Evolutionary conservation across 1,140 invertebrate species (phyloP).

Genomic region (Hormaphis cornu): DNA sequence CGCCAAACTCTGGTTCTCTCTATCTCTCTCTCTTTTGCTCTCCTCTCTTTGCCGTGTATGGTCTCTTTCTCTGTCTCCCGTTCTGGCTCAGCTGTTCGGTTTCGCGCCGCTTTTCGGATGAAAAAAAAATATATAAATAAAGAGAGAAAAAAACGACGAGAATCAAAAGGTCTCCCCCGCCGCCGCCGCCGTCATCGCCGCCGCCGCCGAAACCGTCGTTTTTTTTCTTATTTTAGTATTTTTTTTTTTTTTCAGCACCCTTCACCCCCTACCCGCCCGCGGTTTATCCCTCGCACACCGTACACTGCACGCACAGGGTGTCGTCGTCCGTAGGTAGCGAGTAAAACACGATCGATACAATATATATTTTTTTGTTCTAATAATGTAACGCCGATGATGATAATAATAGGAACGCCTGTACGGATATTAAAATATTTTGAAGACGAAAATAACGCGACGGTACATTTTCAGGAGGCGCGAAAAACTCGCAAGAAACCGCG

Average conservation of each 20-base stretch:
- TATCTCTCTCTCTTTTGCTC: not conserved
- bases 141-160: not conserved
- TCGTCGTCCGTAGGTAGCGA: too few relatives aligned
- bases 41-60: not conserved
- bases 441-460: too few relatives aligned
- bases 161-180: slow-evolving; percentile 27
- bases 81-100: slow-evolving; percentile 30
- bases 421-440: too few relatives aligned
- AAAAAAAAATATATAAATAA: not conserved
- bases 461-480: too few relatives aligned
- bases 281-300: not conserved
- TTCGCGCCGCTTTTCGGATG: slow-evolving; percentile 19
- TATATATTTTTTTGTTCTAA: too few relatives aligned
- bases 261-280: not conserved
- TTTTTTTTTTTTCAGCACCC: not conserved
- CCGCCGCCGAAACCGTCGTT: not conserved
- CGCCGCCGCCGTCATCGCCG: not conserved
- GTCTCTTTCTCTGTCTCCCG: slow-evolving; percentile 3
- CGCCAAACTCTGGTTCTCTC: not conserved
- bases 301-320: too few relatives aligned
- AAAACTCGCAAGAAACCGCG: too few relatives aligned
- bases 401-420: too few relatives aligned
- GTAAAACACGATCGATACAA: too few relatives aligned
- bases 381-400: too few relatives aligned
- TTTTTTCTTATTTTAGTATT: not conserved